Percentiles rank a stretch among this genome's conserved stretches.
Evolutionary conservation across 2,113 vertebrate species (phyloP).

Genomic region (Chrysochloris asiatica): DNA sequence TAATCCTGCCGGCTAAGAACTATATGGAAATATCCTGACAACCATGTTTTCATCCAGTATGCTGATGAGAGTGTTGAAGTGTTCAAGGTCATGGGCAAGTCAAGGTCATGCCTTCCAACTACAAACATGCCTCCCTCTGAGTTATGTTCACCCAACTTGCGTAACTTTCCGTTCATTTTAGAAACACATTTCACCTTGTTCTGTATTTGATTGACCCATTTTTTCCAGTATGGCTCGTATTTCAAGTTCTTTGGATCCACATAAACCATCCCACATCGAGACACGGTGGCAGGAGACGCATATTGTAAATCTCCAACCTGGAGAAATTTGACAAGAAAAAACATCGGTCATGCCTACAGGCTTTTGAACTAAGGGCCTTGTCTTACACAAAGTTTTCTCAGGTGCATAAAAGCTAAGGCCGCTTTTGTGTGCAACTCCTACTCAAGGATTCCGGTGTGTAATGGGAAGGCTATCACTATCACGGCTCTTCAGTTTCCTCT

Average conservation of each 20-base stretch:
- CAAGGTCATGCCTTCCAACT: neutral
- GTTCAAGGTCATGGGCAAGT: neutral
- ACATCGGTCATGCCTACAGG: neutral
- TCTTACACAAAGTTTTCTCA: too few species aligned
- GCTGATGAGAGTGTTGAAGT: neutral
- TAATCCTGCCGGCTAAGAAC: neutral
- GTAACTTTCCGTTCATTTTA: neutral
- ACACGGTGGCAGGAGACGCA: constrained; percentile 97
- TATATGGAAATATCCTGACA: neutral
- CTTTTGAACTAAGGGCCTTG: too few species aligned
- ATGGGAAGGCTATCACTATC: neutral
- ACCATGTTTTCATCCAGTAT: neutral
- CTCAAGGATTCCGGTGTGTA: neutral
- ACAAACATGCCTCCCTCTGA: neutral
- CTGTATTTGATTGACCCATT: constrained; percentile 89
- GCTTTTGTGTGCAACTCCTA: neutral
- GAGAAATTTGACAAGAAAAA: constrained; percentile 11
- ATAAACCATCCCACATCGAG: constrained; percentile 98
- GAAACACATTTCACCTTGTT: constrained; percentile 83
- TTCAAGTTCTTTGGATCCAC: constrained; percentile 97
- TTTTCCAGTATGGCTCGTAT: constrained; percentile 94
- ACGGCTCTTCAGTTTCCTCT: neutral
- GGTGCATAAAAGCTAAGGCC: neutral
- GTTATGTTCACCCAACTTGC: neutral
- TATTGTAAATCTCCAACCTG: constrained; percentile 97